A percentile compares a stretch with the other conserved stretches of the same genome.
These are phyloP conservation scores for Perca fluviatilis DNA, from an alignment of 2,113 vertebrate species.

Conservation along the genomic window DNA sequence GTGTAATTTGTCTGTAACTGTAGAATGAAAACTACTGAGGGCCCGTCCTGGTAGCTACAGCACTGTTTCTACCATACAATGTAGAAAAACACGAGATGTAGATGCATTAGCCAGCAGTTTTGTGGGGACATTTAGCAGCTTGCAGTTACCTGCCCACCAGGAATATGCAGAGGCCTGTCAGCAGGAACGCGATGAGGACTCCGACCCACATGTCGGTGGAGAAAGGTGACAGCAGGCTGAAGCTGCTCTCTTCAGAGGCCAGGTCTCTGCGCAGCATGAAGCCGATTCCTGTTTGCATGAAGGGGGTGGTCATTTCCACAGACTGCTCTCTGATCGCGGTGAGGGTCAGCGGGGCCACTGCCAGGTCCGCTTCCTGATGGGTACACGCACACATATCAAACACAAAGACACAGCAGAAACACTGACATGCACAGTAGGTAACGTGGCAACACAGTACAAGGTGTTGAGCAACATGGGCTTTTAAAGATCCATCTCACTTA, in stretches of 20 bases:
- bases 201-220: conserved; percentile 90
- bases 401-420: background rate
- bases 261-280: conserved; percentile 87
- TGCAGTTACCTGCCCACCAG: conserved; percentile 87
- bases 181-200: conserved; percentile 87
- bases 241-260: conserved; percentile 72
- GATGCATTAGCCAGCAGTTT: too few species aligned
- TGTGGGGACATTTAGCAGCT: background rate
- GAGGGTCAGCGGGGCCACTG: conserved; percentile 88
- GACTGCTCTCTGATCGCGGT: conserved; percentile 83
- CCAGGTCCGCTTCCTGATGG: conserved; percentile 89
- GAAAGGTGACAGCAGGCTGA: conserved; percentile 90
- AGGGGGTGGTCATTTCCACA: conserved; percentile 90
- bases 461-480: background rate
- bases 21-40: background rate
- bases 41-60: background rate
- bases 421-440: background rate
- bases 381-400: background rate
- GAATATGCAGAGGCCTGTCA: conserved; percentile 89
- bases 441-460: background rate
- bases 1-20: background rate
- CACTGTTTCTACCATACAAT: background rate
- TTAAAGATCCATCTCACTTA: background rate
- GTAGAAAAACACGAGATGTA: background rate
- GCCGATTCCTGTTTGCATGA: conserved; percentile 90